Evolutionary conservation across 1,140 invertebrate species (phyloP).

Genomic region (Leptinotarsa lineolata): DNA sequence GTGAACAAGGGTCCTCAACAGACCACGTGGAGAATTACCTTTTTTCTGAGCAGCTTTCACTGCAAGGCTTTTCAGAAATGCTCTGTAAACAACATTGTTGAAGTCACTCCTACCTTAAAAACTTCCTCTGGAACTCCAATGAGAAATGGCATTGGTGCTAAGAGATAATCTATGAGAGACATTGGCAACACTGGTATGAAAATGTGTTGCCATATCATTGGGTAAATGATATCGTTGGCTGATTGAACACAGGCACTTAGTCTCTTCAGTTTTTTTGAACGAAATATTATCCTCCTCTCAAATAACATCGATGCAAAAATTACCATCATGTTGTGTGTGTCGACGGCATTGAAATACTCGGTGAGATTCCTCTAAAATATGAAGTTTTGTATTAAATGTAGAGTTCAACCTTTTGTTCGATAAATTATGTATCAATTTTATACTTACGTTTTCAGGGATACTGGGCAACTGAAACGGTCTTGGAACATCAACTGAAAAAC

Average conservation of each 20-base stretch:
- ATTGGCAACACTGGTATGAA: constrained; percentile 92
- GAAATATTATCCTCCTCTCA: constrained; percentile 89
- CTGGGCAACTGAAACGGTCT: constrained; percentile 81
- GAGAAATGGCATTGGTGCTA: constrained; percentile 93
- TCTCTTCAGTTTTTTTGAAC: constrained; percentile 81
- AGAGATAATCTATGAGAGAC: constrained; percentile 85
- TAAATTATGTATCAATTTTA: no score
- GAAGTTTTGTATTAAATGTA: background rate
- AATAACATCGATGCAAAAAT: constrained; percentile 93
- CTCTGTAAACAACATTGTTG: no score
- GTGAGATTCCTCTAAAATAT: constrained; percentile 86
- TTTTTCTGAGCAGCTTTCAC: no score
- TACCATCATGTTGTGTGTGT: constrained; percentile 89
- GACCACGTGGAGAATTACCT: no score
- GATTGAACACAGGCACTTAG: constrained; percentile 93
- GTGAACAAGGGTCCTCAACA: no score
- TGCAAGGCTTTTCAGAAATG: no score
- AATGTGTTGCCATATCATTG: constrained; percentile 98
- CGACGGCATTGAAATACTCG: constrained; percentile 94
- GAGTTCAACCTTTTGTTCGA: background rate
- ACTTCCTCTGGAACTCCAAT: constrained; percentile 88
- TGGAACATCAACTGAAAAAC: constrained; percentile 77
- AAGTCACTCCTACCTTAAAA: constrained; percentile 67
- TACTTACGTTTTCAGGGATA: constrained; percentile 93
- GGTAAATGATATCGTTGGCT: constrained; percentile 90